phyloP scores from a whole-genome alignment of 2,797 vertebrate genomes.

The Mormyrops boulengeri region DNA sequence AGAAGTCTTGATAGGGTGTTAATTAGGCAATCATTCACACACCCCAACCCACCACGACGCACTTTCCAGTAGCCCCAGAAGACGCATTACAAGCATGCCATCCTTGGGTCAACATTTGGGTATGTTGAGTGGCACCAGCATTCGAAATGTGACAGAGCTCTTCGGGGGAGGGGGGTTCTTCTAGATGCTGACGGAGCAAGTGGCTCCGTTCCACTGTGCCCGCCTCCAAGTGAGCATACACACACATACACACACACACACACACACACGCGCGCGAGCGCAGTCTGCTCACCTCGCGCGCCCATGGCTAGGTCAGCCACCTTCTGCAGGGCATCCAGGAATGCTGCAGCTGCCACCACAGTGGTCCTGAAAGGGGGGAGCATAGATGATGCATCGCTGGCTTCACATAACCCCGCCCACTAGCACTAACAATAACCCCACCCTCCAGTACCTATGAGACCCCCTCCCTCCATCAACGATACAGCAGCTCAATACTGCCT shows the following conservation, averaged over 20 bases:
- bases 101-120: background rate
- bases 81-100: background rate
- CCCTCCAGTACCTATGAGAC: background rate
- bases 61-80: background rate
- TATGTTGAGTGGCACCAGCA: background rate
- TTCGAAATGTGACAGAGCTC: background rate
- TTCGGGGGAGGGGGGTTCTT: background rate
- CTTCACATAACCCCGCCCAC: background rate
- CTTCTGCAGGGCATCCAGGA: constrained; percentile 91
- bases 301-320: constrained; percentile 89
- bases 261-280: background rate
- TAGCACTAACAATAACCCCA: background rate
- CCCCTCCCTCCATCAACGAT: background rate
- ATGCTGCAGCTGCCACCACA: constrained; percentile 80
- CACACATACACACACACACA: background rate
- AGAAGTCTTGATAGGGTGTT: background rate
- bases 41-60: background rate
- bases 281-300: constrained; percentile 70
- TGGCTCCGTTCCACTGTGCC: background rate
- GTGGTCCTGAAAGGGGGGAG: constrained; percentile 66
- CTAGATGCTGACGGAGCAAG: background rate
- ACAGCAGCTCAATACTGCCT: background rate
- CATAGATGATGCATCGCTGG: background rate
- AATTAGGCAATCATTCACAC: background rate
- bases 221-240: background rate